Base-by-base conservation (phyloP, 2,888 invertebrate species). In the Eristalis tenax region DNA sequence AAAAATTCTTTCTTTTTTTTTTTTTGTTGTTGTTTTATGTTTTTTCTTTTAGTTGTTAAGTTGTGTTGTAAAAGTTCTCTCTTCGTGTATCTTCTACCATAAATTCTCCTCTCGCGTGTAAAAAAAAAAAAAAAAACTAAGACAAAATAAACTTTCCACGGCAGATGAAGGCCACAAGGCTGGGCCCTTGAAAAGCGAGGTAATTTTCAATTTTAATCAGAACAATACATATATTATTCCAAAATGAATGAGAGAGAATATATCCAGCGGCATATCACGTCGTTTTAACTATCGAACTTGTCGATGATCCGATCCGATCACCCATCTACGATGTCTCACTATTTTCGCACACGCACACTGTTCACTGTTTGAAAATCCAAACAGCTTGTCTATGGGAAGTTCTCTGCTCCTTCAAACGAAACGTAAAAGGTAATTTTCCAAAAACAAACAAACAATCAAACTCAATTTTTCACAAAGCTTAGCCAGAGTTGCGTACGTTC, bases 401-500 rank as follows among this genome's bases (percentile, higher is more conserved):
- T 83, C 75, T 82, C 18, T 86, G 65, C 50, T 65, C 35, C 68
- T 70, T 59, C 70, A 56, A 69, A 66, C 26, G 38, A 61, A 50
- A 68, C 64, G 4, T n/a, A 73, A 71, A 87, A 87, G 87, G 87
- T 87, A 87, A 87, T 87, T 87, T 79, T 83, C 69, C 43, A 83
- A 35, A 78, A 70, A 63, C 4, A 43, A 43, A n/a, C 0, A 43
- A 43, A 43, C 2, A 4, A 50, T 26, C 1, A 26, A 26, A 59
- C 2, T 1, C 15, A 26, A 59, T 59, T 28, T 59, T 15, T 70
- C 66, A 73, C 50, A 78, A 71, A 71, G 83, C 83, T 78, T 74
- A 78, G 86, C 83, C 50, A 50, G 50, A 18, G 18, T 50, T 50
- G 79, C 83, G 70, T 78, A 79, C 78, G 65, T 78, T 78, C 64